Evolutionary conservation across 2,888 invertebrate genomes (phyloP).

Genomic region (Antitype chi): DNA sequence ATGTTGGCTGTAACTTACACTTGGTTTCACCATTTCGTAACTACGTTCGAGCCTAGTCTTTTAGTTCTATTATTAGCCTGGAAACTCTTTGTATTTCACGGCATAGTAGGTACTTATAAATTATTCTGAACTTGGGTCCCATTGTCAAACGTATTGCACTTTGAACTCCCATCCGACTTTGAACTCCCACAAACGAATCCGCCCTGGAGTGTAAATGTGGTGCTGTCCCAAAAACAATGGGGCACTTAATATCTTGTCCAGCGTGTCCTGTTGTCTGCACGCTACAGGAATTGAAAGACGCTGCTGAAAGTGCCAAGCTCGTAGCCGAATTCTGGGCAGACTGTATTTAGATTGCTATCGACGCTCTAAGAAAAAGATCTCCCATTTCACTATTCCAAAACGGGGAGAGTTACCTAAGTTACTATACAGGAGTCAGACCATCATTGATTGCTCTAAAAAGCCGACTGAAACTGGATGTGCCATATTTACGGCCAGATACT

Average conservation of each 20-base stretch:
- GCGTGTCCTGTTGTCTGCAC: no score
- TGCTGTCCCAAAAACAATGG: no score
- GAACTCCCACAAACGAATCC: no score
- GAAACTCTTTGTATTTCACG: background rate
- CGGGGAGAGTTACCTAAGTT: no score
- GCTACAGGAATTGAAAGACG: no score
- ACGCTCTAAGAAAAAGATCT: no score
- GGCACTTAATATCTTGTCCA: no score
- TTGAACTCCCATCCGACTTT: background rate
- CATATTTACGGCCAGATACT: background rate
- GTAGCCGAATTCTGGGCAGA: no score
- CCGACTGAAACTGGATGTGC: background rate
- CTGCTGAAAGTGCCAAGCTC: no score
- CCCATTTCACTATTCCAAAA: background rate
- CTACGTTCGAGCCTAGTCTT: background rate
- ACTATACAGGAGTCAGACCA: no score
- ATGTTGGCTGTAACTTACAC: slow-evolving; percentile 25
- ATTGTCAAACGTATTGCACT: background rate
- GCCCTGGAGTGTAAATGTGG: no score
- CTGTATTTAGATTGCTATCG: no score
- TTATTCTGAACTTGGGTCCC: background rate
- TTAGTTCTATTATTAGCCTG: background rate
- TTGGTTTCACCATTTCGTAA: slow-evolving; percentile 2
- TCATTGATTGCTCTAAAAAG: background rate
- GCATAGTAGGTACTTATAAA: background rate